phyloP scores from a whole-genome alignment of 2,888 invertebrate genomes.

The Choristoneura rosaceana region DNA sequence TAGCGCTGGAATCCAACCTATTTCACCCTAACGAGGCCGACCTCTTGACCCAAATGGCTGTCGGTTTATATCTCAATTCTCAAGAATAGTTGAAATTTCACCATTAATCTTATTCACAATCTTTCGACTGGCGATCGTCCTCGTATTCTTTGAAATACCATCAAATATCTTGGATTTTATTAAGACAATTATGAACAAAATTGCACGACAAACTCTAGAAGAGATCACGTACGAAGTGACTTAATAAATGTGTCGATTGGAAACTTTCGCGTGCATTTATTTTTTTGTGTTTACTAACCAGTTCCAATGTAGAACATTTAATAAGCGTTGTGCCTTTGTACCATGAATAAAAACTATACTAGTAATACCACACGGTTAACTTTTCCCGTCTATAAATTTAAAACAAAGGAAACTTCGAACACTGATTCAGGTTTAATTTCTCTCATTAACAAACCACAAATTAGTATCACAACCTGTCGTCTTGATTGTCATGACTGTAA shows the following conservation, averaged over 20 bases:
- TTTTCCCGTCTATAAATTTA: background rate
- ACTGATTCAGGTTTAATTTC: conserved; percentile 26
- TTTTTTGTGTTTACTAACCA: too few relatives aligned
- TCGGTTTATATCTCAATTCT: conserved; percentile 41
- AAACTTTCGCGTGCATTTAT: too few relatives aligned
- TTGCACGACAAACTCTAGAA: background rate
- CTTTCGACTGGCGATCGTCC: conserved; percentile 15
- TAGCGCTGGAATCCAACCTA: conserved; percentile 42
- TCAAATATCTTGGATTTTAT: background rate
- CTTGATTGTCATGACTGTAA: conserved; percentile 27
- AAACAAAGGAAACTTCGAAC: background rate
- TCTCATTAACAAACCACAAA: conserved; percentile 19
- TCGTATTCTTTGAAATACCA: conserved; percentile 26
- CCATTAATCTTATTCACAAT: conserved; percentile 37
- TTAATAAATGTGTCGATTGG: too few relatives aligned
- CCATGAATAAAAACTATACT: background rate
- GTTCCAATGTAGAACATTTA: too few relatives aligned
- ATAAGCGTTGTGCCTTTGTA: background rate
- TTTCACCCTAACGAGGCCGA: conserved; percentile 41
- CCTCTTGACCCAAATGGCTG: conserved; percentile 44
- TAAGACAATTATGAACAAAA: background rate
- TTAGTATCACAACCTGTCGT: conserved; percentile 31
- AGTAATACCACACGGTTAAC: background rate
- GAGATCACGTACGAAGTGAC: background rate
- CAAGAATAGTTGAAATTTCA: conserved; percentile 33